Percentiles rank a stretch among this genome's conserved stretches.
Conservation (phyloP, 2,888 invertebrate species). For the Beris chalybata region DNA sequence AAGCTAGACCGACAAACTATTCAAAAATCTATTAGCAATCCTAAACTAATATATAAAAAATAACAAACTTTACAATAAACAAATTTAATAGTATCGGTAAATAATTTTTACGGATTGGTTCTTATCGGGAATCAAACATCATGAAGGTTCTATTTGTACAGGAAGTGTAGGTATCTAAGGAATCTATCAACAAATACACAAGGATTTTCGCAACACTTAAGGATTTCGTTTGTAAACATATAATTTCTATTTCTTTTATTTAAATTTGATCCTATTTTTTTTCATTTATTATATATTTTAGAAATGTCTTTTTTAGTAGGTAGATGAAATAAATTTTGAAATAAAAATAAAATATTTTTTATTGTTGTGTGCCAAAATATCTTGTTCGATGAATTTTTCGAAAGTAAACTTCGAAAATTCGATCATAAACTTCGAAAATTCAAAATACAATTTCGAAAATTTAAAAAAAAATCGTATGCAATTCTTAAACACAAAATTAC, state of each 20-base stretch:
- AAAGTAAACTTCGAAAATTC: conserved; percentile 2
- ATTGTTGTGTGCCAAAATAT: conserved; percentile 19
- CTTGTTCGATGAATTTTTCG: background rate
- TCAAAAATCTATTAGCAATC: too few relatives aligned
- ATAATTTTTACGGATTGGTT: too few relatives aligned
- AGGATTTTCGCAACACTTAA: background rate
- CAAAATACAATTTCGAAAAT: background rate
- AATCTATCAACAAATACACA: too few relatives aligned
- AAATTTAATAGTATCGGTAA: too few relatives aligned
- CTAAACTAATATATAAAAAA: too few relatives aligned
- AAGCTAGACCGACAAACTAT: too few relatives aligned
- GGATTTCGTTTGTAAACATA: conserved; percentile 23
- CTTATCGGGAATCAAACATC: too few relatives aligned
- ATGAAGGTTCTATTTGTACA: too few relatives aligned
- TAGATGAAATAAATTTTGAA: conserved; percentile 13
- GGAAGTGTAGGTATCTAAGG: too few relatives aligned
- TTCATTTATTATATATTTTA: conserved; percentile 1
- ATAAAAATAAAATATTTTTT: conserved; percentile 1
- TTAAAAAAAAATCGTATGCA: background rate
- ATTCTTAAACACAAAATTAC: background rate
- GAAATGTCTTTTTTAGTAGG: background rate
- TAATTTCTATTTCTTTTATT: conserved; percentile 27
- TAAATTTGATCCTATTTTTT: background rate
- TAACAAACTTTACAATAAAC: too few relatives aligned
- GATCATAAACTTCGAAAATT: background rate